Percentiles rank a stretch among this genome's conserved stretches.
Evolutionary conservation across 2,888 invertebrate genomes (phyloP).

Genomic region (Napeogenes sylphis): DNA sequence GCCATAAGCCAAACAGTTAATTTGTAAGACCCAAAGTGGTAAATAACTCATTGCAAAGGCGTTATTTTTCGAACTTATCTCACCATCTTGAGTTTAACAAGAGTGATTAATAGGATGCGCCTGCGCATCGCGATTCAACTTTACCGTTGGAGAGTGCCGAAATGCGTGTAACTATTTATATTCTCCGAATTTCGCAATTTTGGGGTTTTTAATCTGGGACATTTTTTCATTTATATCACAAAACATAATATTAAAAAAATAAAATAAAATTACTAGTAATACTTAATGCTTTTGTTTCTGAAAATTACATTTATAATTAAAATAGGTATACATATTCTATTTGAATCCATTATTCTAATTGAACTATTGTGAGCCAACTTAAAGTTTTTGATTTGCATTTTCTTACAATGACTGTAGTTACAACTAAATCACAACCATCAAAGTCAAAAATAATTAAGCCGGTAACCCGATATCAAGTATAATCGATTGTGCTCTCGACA

Average conservation of each 20-base stretch:
- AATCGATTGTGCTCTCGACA: slow-evolving; percentile 55
- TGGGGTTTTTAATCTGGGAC: too few species aligned
- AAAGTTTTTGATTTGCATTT: slow-evolving; percentile 5
- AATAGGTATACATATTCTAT: too few species aligned
- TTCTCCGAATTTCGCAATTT: too few species aligned
- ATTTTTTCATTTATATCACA: neutral
- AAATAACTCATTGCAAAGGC: slow-evolving; percentile 55
- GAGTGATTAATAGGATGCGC: slow-evolving; percentile 65
- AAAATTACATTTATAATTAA: too few species aligned
- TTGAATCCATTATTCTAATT: too few species aligned
- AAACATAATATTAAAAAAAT: too few species aligned
- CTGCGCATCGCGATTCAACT: slow-evolving; percentile 52
- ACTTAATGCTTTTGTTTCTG: too few species aligned
- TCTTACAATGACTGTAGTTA: slow-evolving; percentile 9
- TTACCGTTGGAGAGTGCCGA: slow-evolving; percentile 46
- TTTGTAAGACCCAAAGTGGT: slow-evolving; percentile 48
- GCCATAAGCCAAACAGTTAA: slow-evolving; percentile 55
- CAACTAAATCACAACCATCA: slow-evolving; percentile 29
- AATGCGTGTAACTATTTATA: slow-evolving; percentile 36
- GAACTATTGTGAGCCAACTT: too few species aligned
- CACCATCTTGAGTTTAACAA: slow-evolving; percentile 61
- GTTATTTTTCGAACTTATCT: slow-evolving; percentile 69
- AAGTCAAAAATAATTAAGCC: slow-evolving; percentile 49
- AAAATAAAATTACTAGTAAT: too few species aligned
- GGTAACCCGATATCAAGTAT: slow-evolving; percentile 38